These are phyloP conservation scores for Chromoteleia sp. DNA, from an alignment of 2,888 invertebrate genomes.

Conservation along the genomic window DNA sequence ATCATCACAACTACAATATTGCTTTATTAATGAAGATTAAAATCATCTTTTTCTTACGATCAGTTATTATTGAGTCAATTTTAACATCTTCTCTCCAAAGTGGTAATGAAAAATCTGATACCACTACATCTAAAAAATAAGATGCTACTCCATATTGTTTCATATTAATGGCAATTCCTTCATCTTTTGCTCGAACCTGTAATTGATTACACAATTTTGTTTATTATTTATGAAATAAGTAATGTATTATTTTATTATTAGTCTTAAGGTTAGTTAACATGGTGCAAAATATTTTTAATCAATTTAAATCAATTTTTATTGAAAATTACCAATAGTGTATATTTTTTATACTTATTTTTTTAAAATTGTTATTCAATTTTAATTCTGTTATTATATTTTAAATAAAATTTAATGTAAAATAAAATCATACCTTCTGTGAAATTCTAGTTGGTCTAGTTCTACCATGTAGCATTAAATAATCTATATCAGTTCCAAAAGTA, in stretches of 20 bases:
- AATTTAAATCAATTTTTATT: background rate
- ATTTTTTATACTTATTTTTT: too few relatives aligned
- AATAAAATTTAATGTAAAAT: conserved; percentile 1
- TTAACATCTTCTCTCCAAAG: conserved; percentile 90
- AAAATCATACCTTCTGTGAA: conserved; percentile 88
- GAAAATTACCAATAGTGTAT: too few relatives aligned
- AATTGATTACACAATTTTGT: too few relatives aligned
- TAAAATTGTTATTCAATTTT: too few relatives aligned
- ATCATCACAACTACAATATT: background rate
- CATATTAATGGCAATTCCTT: conserved; percentile 95
- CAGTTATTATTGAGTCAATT: conserved; percentile 97
- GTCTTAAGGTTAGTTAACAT: too few relatives aligned
- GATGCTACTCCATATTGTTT: conserved; percentile 92
- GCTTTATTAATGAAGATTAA: background rate
- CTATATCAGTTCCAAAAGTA: conserved; percentile 96
- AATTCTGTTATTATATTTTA: background rate
- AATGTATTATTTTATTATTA: too few relatives aligned
- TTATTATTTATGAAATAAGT: conserved; percentile 20
- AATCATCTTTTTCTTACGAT: conserved; percentile 92
- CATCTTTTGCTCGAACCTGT: conserved; percentile 90
- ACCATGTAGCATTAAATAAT: conserved; percentile 96
- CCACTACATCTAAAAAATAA: conserved; percentile 93
- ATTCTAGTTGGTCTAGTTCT: conserved; percentile 92
- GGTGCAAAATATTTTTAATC: background rate
- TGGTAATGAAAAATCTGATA: conserved; percentile 95